Evolutionary conservation across 2,113 vertebrate genomes (phyloP).

Genomic region (Cyphomyrus plagiostoma): DNA sequence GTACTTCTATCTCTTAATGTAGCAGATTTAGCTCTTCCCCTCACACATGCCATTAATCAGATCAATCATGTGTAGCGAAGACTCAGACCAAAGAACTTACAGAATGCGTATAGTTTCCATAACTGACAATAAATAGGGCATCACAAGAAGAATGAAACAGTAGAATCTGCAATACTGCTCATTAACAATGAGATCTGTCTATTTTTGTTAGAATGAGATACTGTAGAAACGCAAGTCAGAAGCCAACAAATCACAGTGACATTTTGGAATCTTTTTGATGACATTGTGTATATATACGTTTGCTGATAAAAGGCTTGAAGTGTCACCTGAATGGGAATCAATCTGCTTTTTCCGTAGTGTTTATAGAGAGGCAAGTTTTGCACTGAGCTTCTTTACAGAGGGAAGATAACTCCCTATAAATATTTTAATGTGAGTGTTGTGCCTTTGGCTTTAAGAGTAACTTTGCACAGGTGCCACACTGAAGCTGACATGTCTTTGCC

Average conservation of each 20-base stretch:
- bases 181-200: background rate
- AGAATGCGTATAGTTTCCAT: background rate
- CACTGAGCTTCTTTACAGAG: background rate
- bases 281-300: background rate
- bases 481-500: background rate
- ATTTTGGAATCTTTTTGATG: background rate
- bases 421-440: slow-evolving; percentile 14
- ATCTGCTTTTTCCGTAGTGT: background rate
- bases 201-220: background rate
- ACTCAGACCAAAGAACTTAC: background rate
- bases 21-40: background rate
- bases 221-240: background rate
- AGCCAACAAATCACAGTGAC: background rate
- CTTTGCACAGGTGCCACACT: background rate
- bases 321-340: background rate
- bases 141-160: background rate
- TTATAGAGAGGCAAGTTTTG: background rate
- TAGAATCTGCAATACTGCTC: background rate
- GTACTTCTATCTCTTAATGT: background rate
- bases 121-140: background rate
- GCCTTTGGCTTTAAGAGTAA: background rate
- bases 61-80: background rate
- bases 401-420: slow-evolving; percentile 10
- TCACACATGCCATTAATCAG: background rate
- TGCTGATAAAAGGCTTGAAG: background rate